These are phyloP conservation scores for Belonocnema kinseyi DNA, from an alignment of 1,140 invertebrate species.

Conservation along the genomic window DNA sequence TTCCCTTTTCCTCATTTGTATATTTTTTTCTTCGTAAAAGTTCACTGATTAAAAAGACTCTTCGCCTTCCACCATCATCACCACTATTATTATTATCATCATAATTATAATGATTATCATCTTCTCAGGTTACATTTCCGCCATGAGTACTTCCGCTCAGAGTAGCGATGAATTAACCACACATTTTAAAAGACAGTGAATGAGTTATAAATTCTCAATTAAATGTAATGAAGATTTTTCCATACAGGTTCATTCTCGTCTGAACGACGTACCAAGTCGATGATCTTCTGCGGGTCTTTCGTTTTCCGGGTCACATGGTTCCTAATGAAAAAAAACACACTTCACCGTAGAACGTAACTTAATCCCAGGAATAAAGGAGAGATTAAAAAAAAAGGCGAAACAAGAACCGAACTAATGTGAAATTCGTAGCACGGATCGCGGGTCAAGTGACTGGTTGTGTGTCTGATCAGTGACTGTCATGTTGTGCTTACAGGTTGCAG, in stretches of 20 bases:
- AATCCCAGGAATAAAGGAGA: neutral
- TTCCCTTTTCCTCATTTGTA: conserved; percentile 15
- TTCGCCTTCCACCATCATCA: neutral
- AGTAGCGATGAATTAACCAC: conserved; percentile 15
- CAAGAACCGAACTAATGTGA: neutral
- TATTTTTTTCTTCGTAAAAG: neutral
- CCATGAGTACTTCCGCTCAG: conserved; percentile 8
- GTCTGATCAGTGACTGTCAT: conserved; percentile 70
- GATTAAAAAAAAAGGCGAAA: neutral
- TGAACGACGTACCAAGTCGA: conserved; percentile 9
- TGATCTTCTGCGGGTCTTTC: neutral
- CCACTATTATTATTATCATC: no score
- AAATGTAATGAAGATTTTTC: conserved; percentile 23
- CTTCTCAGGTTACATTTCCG: neutral
- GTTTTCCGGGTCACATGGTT: conserved; percentile 14
- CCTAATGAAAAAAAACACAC: neutral
- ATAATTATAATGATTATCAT: neutral
- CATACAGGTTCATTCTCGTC: conserved; percentile 11
- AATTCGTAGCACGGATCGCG: neutral
- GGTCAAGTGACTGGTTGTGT: conserved; percentile 38
- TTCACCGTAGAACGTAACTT: conserved; percentile 5
- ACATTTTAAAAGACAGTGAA: conserved; percentile 10
- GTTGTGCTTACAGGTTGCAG: conserved; percentile 58
- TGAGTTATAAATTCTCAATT: neutral
- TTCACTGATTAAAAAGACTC: conserved; percentile 6